Evolutionary conservation across 2,113 vertebrate genomes (phyloP), one percentile per base, ranked within the genome.

Genomic region (Herpailurus yagouaroundi): DNA sequence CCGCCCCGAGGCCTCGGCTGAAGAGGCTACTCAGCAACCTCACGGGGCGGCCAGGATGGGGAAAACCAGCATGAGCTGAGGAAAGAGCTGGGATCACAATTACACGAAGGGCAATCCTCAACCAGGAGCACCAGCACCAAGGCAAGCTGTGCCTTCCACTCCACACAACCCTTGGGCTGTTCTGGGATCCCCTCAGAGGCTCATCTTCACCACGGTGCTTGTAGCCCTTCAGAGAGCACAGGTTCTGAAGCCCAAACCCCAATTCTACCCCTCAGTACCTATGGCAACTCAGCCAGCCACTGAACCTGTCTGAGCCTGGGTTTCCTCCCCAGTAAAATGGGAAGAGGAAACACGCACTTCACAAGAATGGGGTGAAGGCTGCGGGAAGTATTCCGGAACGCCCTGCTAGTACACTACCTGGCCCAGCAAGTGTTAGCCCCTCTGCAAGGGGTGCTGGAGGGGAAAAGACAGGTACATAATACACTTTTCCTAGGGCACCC

Each of bases 371-470:
- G 3, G 1, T 25, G 33, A 21, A 60, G 60, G 73, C 41, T 12
- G 80, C 68, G 80, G 1, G 8, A 94, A 50, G 4, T 31, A 19
- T 31, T 2, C 15, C 48, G 21, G 66, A 74, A 90, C 41, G 13
- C 10, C 9, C 19, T 38, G 9, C 45, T 8, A 10, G 3, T 15
- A 29, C 1, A 31, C 64, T 3, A 23, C 52, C 66, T 15, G 23
- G 68, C 36, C 84, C 33, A n/a, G 50, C 19, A 57, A 48, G 29
- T 29, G 14, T 31, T 2, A 7, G 63, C 21, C 7, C 25, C 33
- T 38, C 36, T 4, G 1, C 64, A 48, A 16, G 3, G 0, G 23
- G 11, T 4, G 38, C 38, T 12, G 1, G 16, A 29, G 21, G 15
- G 5, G 7, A 64, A 74, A 27, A 86, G 50, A 33, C 36, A 80